Percentiles rank a stretch among this genome's conserved stretches.
Conservation (phyloP, 1,140 invertebrate genomes). For the Zelostemma sp. region DNA sequence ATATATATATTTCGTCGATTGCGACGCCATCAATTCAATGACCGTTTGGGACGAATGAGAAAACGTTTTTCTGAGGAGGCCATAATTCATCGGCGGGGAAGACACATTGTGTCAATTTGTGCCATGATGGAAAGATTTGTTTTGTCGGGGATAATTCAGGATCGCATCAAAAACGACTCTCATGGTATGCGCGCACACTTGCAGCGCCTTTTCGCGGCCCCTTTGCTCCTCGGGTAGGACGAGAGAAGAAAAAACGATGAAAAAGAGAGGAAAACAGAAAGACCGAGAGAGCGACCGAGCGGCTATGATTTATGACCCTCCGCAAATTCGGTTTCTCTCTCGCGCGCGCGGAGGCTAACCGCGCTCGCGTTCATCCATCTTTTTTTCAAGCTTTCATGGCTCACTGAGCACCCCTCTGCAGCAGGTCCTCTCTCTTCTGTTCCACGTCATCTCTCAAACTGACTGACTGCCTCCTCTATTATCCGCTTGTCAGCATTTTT, state of each 20-base stretch:
- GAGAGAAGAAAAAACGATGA: too few relatives aligned
- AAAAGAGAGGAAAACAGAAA: slow-evolving; percentile 2
- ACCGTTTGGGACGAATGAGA: background rate
- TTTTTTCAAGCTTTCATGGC: slow-evolving; percentile 68
- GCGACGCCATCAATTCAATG: background rate
- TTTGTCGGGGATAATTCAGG: background rate
- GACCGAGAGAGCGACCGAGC: slow-evolving; percentile 30
- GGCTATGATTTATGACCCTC: slow-evolving; percentile 69
- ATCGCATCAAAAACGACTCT: background rate
- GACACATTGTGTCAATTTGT: background rate
- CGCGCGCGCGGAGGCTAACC: slow-evolving; percentile 64
- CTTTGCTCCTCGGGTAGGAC: background rate
- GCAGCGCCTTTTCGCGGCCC: slow-evolving; percentile 14
- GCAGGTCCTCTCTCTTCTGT: slow-evolving; percentile 56
- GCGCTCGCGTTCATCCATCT: slow-evolving; percentile 70
- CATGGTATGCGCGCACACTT: slow-evolving; percentile 27
- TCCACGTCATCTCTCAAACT: slow-evolving; percentile 69
- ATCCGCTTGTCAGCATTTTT: slow-evolving; percentile 72
- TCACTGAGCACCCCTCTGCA: slow-evolving; percentile 57
- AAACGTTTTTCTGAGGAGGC: background rate
- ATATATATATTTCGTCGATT: too few relatives aligned
- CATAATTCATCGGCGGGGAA: background rate
- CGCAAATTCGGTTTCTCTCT: slow-evolving; percentile 69
- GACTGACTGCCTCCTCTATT: slow-evolving; percentile 71
- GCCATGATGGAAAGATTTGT: background rate